Evolutionary conservation across 2,888 invertebrate species (phyloP).

Genomic region (Protodeltote pygarga): DNA sequence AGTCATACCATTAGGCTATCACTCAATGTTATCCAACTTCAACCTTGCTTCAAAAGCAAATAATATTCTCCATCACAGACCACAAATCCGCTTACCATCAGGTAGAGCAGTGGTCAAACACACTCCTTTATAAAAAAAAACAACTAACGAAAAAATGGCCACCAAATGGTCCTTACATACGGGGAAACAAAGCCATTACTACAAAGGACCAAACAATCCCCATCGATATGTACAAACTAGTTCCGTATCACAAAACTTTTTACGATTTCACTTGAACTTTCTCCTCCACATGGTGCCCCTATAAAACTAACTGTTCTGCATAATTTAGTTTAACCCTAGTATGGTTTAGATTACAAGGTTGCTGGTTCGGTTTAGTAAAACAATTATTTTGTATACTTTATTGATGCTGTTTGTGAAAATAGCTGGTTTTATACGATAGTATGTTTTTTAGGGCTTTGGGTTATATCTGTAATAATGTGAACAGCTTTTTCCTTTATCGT

Average conservation of each 20-base stretch:
- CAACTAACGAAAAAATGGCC: not conserved
- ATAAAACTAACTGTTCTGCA: constrained; percentile 43
- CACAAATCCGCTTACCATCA: too few relatives aligned
- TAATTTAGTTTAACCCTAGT: constrained; percentile 42
- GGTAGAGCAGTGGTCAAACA: too few relatives aligned
- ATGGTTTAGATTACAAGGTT: constrained; percentile 17
- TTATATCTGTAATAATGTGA: too few relatives aligned
- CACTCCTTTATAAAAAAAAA: not conserved
- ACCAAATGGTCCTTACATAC: constrained; percentile 5
- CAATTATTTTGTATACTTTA: constrained; percentile 41
- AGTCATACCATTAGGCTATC: too few relatives aligned
- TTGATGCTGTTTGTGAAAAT: constrained; percentile 28
- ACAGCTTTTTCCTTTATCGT: too few relatives aligned
- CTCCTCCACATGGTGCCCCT: constrained; percentile 30
- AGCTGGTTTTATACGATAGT: too few relatives aligned
- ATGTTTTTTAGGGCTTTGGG: too few relatives aligned
- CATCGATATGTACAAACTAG: constrained; percentile 35
- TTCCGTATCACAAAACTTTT: constrained; percentile 47
- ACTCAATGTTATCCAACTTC: too few relatives aligned
- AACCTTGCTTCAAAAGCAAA: too few relatives aligned
- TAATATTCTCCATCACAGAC: too few relatives aligned
- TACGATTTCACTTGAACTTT: constrained; percentile 44
- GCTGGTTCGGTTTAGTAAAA: constrained; percentile 40
- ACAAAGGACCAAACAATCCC: constrained; percentile 30
- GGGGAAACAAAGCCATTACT: not conserved